A percentile compares a stretch with the other conserved stretches of the same genome.
phyloP scores from a whole-genome alignment of 2,888 invertebrate species.

The Ceratothoa steindachneri region DNA sequence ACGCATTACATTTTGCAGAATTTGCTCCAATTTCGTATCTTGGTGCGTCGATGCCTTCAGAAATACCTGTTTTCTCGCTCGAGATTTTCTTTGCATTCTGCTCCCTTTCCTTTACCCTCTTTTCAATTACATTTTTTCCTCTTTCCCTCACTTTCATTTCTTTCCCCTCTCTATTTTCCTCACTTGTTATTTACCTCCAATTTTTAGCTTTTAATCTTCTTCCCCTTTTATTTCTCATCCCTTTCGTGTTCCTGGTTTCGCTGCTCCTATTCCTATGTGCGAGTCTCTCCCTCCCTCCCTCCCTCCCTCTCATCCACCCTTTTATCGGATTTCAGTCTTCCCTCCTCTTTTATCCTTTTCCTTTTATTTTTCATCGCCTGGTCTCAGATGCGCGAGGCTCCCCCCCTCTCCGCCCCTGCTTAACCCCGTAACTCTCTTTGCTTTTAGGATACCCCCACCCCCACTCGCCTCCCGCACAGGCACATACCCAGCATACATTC shows the following conservation, averaged over 20 bases:
- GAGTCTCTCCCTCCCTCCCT: no score
- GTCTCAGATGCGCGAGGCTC: background rate
- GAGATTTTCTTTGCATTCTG: background rate
- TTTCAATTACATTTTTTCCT: conserved; percentile 9
- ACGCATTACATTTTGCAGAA: no score
- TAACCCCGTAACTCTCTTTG: background rate
- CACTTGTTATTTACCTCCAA: conserved; percentile 4
- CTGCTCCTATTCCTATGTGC: no score
- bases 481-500: no score
- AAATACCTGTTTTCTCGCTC: background rate
- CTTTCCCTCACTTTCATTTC: conserved; percentile 2
- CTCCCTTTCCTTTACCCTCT: background rate
- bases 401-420: background rate
- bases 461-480: no score
- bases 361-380: background rate
- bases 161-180: conserved; percentile 2
- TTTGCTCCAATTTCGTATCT: no score
- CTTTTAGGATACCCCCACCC: no score
- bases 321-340: background rate
- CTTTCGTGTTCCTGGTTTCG: background rate
- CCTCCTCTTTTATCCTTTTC: background rate
- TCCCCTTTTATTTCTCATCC: background rate
- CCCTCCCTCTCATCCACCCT: no score
- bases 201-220: conserved; percentile 1
- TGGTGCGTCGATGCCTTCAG: background rate